phyloP scores from a whole-genome alignment of 2,113 vertebrate genomes.

The Poeciliopsis turrubarensis region DNA sequence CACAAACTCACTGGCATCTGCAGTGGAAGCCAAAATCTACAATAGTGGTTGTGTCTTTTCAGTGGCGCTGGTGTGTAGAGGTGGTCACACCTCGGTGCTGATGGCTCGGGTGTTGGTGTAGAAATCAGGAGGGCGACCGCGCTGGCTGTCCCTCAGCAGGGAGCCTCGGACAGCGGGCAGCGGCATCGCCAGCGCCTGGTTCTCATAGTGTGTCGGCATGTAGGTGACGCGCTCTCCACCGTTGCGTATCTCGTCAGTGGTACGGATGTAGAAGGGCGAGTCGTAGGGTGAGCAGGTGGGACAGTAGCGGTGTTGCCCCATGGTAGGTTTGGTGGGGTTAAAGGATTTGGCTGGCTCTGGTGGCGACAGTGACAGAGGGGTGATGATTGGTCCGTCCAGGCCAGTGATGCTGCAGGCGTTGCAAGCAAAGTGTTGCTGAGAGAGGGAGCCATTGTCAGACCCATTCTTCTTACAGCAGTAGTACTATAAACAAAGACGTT shows the following conservation, averaged over 20 bases:
- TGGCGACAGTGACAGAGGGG: slow-evolving; percentile 67
- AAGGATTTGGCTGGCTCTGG: slow-evolving; percentile 69
- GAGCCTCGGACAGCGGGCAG: slow-evolving; percentile 82
- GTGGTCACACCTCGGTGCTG: slow-evolving; percentile 91
- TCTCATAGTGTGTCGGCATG: slow-evolving; percentile 85
- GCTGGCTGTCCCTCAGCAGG: slow-evolving; percentile 80
- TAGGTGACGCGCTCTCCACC: slow-evolving; percentile 89
- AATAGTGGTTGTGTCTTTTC: slow-evolving; percentile 24
- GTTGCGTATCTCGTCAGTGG: slow-evolving; percentile 88
- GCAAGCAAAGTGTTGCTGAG: slow-evolving; percentile 84
- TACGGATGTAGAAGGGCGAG: slow-evolving; percentile 91
- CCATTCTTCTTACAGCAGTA: slow-evolving; percentile 98
- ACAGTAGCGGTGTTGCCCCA: slow-evolving; percentile 78
- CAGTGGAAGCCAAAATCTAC: slow-evolving; percentile 6
- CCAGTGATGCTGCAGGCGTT: slow-evolving; percentile 86
- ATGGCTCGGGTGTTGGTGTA: slow-evolving; percentile 89
- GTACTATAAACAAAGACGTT: slow-evolving; percentile 80
- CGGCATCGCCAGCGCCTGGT: slow-evolving; percentile 83
- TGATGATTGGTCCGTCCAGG: slow-evolving; percentile 78
- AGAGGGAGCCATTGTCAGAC: slow-evolving; percentile 82
- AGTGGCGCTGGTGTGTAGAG: slow-evolving; percentile 34
- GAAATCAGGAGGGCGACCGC: slow-evolving; percentile 74
- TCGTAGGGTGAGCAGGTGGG: slow-evolving; percentile 88
- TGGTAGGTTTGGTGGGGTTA: slow-evolving; percentile 49
- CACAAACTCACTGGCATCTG: slow-evolving; percentile 26